A percentile compares a stretch with the other conserved stretches of the same genome.
Evolutionary conservation across 2,797 vertebrate genomes (phyloP).

Genomic region (Myotis daubentonii): DNA sequence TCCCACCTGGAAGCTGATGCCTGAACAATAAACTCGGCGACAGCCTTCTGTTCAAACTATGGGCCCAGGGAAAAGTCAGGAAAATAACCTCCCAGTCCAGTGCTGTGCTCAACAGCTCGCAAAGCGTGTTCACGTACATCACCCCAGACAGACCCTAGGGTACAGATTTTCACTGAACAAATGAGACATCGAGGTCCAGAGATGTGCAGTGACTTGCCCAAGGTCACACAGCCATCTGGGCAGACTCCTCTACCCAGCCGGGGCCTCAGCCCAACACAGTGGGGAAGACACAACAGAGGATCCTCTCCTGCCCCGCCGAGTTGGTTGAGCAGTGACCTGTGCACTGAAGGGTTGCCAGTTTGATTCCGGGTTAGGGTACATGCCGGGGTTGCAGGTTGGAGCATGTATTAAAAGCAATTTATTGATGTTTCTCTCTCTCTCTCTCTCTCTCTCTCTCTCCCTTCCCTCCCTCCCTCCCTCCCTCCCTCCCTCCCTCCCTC

Average conservation of each 20-base stretch:
- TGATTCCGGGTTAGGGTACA: not conserved
- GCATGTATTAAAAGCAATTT: not conserved
- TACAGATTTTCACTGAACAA: not conserved
- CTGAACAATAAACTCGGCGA: not conserved
- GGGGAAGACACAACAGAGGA: not conserved
- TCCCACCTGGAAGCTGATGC: not conserved
- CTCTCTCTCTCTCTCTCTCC: not conserved
- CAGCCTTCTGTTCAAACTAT: not conserved
- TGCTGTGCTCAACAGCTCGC: not conserved
- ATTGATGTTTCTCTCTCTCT: not conserved
- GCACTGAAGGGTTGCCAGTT: not conserved
- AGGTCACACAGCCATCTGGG: not conserved
- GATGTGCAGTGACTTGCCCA: not conserved
- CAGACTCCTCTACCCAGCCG: not conserved
- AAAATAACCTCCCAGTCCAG: not conserved
- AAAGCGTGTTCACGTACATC: accelerated
- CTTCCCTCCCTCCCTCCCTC: not conserved
- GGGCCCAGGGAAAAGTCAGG: not conserved
- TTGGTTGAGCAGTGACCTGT: not conserved
- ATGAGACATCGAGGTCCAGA: not conserved
- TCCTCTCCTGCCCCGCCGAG: not conserved
- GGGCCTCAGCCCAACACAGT: not conserved
- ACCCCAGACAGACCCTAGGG: not conserved
- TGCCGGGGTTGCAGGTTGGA: not conserved
- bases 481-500: not conserved